Evolutionary conservation across 2,797 vertebrate species (phyloP), one percentile per base, ranked within the genome.

Genomic region (Halcyon badia): DNA sequence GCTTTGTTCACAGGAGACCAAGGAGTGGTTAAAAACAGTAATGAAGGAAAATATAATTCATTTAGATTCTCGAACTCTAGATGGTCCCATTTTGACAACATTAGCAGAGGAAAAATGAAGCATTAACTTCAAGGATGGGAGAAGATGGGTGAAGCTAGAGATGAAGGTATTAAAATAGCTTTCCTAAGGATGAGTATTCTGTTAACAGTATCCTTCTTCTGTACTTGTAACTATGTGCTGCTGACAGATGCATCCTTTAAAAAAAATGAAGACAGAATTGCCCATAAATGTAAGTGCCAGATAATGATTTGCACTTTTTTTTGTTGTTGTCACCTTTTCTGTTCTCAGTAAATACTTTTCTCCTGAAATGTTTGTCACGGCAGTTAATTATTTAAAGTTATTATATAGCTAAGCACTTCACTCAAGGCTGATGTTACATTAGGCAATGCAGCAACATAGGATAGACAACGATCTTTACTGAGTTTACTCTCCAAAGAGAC

Each of bases 361-460:
- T 79, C 8, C 25, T 72, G 51, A 83, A 89, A 83, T 83, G 20
- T 58, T 89, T 92, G 58, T 83, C 51, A 56, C 76, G 61, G 9
- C 42, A 72, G 48, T 87, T 89, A 94, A 88, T 83, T 91, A 90
- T 75, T 83, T 81, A 4, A 82, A 95, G 37, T 78, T 91, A 30
- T 76, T 92, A 18, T 31, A 56, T 44, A 75, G 77, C 39, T 73
- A 73, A 87, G 44, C 41, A 58, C 75, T 87, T 95, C 39, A 56
- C 42, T 89, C 56, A 90, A 80, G 81, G 83, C 86, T 87, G 62
- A 37, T 0, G 2, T 70, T 93, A n/a, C 11, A 17, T 79, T 42
- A 85, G 21, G 41, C 33, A 73, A 26, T 14, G 44, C 21, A 80
- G 48, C 44, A 52, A 31, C 46, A 68, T 24, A 69, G 46, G 65